Evolutionary conservation across 2,888 invertebrate species (phyloP).

Genomic region (Phasia obesa): DNA sequence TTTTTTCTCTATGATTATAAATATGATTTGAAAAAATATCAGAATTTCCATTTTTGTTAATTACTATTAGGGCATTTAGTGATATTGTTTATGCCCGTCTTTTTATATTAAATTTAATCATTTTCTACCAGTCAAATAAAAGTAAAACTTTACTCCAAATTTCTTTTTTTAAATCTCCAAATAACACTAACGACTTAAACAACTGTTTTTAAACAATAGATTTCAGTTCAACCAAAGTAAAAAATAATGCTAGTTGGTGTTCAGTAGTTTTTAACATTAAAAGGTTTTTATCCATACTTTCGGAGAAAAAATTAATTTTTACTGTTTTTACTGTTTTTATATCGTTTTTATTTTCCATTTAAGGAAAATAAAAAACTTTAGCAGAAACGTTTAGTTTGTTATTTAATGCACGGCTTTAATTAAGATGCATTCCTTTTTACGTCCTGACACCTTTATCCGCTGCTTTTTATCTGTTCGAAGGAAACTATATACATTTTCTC

Average conservation of each 20-base stretch:
- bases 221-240: neutral
- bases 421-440: constrained; percentile 42
- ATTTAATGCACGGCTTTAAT: constrained; percentile 39
- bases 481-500: constrained; percentile 4
- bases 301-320: neutral
- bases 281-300: neutral
- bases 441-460: neutral
- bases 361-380: constrained; percentile 13
- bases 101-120: too few species aligned
- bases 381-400: constrained; percentile 31
- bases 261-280: neutral
- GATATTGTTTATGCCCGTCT: too few species aligned
- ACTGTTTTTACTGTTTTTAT: neutral
- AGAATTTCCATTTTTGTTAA: too few species aligned
- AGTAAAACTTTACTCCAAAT: constrained; percentile 5
- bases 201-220: constrained; percentile 29
- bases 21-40: too few species aligned
- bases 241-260: constrained; percentile 18
- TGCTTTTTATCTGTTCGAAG: constrained; percentile 9
- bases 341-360: constrained; percentile 16
- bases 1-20: too few species aligned
- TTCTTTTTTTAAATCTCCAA: too few species aligned
- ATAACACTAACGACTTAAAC: neutral
- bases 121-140: constrained; percentile 30
- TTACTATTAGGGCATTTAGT: too few species aligned